These are phyloP conservation scores for Hylaea fasciaria DNA, from an alignment of 2,888 invertebrate genomes.

Conservation along the genomic window DNA sequence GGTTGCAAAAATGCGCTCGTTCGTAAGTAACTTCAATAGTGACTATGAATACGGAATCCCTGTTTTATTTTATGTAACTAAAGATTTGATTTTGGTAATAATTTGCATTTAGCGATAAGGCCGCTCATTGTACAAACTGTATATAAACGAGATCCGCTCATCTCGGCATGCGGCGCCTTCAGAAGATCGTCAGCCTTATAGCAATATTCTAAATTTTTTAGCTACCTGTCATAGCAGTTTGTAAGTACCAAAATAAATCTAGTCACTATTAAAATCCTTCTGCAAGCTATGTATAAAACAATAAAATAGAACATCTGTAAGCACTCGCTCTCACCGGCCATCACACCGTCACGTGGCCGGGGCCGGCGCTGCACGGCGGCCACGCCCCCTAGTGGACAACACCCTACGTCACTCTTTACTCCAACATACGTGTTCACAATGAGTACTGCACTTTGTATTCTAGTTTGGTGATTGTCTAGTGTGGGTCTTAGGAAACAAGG, in stretches of 20 bases:
- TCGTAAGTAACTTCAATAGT: background rate
- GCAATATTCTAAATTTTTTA: too few species aligned
- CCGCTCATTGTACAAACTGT: too few species aligned
- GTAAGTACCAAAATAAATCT: too few species aligned
- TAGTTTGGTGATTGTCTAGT: background rate
- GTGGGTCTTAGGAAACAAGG: too few species aligned
- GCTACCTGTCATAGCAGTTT: too few species aligned
- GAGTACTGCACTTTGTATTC: constrained; percentile 36
- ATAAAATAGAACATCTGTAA: constrained; percentile 40
- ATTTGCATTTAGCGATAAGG: too few species aligned
- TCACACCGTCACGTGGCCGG: constrained; percentile 84
- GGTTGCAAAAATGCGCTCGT: background rate
- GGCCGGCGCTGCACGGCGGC: constrained; percentile 69
- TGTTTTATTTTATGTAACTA: too few species aligned
- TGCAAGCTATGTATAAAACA: constrained; percentile 29
- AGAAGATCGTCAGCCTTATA: too few species aligned
- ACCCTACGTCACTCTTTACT: constrained; percentile 54
- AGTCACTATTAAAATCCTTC: constrained; percentile 37
- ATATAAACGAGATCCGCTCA: too few species aligned
- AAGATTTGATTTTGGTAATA: too few species aligned
- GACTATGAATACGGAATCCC: background rate
- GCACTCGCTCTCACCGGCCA: constrained; percentile 77
- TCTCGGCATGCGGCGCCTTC: too few species aligned
- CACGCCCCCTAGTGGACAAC: constrained; percentile 77
- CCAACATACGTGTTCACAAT: constrained; percentile 29